Percentiles rank a stretch among this genome's conserved stretches.
phyloP scores from a whole-genome alignment of 2,888 invertebrate genomes.

The Caenorhabditis japonica region DNA sequence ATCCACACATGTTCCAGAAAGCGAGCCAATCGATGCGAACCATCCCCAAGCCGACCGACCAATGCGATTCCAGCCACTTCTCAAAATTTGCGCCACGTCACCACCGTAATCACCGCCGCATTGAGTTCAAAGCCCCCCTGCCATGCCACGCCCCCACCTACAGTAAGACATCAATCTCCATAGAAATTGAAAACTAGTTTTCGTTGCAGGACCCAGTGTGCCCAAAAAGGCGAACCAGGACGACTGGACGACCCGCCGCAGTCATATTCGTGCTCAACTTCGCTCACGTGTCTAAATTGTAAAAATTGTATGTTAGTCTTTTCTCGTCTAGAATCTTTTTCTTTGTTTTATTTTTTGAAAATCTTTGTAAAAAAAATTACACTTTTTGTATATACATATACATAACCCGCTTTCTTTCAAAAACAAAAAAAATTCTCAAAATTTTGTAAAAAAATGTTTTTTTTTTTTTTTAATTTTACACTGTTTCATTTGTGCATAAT shows the following conservation, averaged over 20 bases:
- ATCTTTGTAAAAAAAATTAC: background rate
- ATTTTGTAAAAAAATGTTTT: no score
- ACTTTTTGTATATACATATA: background rate
- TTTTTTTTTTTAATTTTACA: background rate
- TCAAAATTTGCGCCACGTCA: constrained; percentile 18
- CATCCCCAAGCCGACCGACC: constrained; percentile 15
- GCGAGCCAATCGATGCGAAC: constrained; percentile 33
- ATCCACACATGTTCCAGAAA: constrained; percentile 19
- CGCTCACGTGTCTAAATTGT: constrained; percentile 16
- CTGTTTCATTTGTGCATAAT: no score
- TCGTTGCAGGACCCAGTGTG: constrained; percentile 22
- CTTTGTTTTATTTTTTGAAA: background rate
- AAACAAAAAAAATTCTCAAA: no score
- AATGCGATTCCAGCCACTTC: constrained; percentile 32
- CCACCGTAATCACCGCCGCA: constrained; percentile 12
- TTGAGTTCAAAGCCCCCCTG: constrained; percentile 30
- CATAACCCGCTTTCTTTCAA: background rate
- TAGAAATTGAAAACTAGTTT: background rate
- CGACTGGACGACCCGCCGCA: constrained; percentile 19
- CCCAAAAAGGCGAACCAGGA: constrained; percentile 15
- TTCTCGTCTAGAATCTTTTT: no score
- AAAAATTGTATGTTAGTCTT: background rate
- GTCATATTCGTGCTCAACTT: constrained; percentile 21
- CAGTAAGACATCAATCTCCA: constrained; percentile 4
- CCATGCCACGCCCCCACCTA: constrained; percentile 24